Percentiles rank a stretch among this genome's conserved stretches.
Conservation (phyloP, 2,888 invertebrate genomes). For the Tipula unca region DNA sequence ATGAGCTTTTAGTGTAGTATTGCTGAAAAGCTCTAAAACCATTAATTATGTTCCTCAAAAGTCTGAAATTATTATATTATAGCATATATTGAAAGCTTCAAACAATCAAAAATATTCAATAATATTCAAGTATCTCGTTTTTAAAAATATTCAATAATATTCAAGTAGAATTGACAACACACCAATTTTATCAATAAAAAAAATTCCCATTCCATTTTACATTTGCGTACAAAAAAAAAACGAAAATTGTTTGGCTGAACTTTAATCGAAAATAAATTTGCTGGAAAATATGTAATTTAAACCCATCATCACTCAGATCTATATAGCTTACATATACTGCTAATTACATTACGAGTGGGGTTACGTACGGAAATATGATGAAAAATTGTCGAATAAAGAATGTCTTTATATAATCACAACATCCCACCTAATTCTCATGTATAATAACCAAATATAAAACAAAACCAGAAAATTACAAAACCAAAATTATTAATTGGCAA, state of each 20-base stretch:
- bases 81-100: too few relatives aligned
- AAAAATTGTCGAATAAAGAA: background rate
- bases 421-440: background rate
- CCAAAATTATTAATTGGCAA: background rate
- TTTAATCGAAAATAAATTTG: background rate
- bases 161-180: too few relatives aligned
- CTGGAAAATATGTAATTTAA: background rate
- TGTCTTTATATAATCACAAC: background rate
- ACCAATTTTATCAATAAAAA: too few relatives aligned
- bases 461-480: background rate
- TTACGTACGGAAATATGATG: background rate
- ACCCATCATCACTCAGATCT: background rate
- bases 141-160: too few relatives aligned
- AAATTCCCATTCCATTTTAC: too few relatives aligned
- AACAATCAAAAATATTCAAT: too few relatives aligned
- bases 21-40: too few relatives aligned
- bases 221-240: too few relatives aligned
- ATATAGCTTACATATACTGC: background rate
- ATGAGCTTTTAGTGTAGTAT: too few relatives aligned
- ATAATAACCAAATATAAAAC: background rate
- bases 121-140: too few relatives aligned
- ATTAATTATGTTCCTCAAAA: too few relatives aligned
- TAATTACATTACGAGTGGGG: background rate
- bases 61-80: too few relatives aligned
- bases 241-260: background rate